Conservation (phyloP, 2,888 invertebrate species). For the Chrysodeixis includens region DNA sequence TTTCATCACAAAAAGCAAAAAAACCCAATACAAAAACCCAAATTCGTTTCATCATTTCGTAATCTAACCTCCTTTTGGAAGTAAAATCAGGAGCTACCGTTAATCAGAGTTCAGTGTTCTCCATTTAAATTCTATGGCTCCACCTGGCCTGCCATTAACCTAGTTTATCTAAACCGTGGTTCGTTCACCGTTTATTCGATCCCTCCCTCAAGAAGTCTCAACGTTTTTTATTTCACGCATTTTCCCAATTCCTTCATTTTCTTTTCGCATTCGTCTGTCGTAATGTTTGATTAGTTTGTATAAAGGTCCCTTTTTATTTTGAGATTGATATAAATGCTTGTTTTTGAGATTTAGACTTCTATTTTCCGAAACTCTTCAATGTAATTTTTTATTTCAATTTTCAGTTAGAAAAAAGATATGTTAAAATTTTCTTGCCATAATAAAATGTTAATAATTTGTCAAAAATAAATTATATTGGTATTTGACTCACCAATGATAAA, state of each 20-base stretch:
- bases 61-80: not conserved
- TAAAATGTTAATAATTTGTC: too few species aligned
- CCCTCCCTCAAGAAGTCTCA: not conserved
- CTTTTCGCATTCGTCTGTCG: not conserved
- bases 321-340: not conserved
- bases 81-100: constrained; percentile 11
- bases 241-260: constrained; percentile 17
- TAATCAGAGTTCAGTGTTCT: constrained; percentile 37
- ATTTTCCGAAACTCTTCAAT: not conserved
- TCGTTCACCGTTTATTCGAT: constrained; percentile 24
- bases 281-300: constrained; percentile 16
- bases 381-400: too few species aligned
- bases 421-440: too few species aligned
- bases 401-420: too few species aligned
- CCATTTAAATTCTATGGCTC: constrained; percentile 45
- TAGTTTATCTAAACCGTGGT: constrained; percentile 30
- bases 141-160: constrained; percentile 28
- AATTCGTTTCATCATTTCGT: not conserved
- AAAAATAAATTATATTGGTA: too few species aligned
- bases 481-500: too few species aligned
- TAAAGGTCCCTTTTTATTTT: not conserved
- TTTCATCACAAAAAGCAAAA: not conserved
- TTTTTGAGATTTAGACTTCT: constrained; percentile 13
- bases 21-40: not conserved
- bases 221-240: constrained; percentile 20